These are phyloP conservation scores for Scyliorhinus canicula DNA, from an alignment of 2,797 vertebrate genomes.

Conservation along the genomic window DNA sequence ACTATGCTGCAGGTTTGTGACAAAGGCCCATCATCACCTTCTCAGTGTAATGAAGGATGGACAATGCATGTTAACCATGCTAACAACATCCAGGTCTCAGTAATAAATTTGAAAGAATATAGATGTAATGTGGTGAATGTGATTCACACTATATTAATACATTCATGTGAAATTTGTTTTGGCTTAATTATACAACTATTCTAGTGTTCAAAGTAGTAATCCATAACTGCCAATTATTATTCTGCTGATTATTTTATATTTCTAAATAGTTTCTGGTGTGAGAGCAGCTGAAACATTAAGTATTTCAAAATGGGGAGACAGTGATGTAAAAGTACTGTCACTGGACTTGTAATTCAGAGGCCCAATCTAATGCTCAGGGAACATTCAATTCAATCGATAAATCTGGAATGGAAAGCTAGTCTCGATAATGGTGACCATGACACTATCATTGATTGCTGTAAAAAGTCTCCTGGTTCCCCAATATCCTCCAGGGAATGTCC, in stretches of 20 bases:
- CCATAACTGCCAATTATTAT: neutral
- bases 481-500: neutral
- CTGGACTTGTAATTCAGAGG: too few species aligned
- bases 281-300: neutral
- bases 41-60: neutral
- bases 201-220: neutral
- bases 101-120: neutral
- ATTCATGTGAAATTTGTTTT: neutral
- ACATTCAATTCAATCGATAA: too few species aligned
- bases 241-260: neutral
- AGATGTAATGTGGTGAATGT: too few species aligned
- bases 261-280: neutral
- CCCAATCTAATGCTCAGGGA: too few species aligned
- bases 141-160: too few species aligned
- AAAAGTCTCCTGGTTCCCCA: neutral
- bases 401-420: too few species aligned
- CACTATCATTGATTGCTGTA: neutral
- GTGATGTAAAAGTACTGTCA: too few species aligned
- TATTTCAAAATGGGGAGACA: too few species aligned
- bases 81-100: neutral
- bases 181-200: neutral
- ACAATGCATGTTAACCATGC: neutral
- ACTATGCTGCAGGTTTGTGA: neutral
- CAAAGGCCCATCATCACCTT: neutral
- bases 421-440: too few species aligned